phyloP scores from a whole-genome alignment of 2,888 invertebrate species.

The Oscheius sp. region DNA sequence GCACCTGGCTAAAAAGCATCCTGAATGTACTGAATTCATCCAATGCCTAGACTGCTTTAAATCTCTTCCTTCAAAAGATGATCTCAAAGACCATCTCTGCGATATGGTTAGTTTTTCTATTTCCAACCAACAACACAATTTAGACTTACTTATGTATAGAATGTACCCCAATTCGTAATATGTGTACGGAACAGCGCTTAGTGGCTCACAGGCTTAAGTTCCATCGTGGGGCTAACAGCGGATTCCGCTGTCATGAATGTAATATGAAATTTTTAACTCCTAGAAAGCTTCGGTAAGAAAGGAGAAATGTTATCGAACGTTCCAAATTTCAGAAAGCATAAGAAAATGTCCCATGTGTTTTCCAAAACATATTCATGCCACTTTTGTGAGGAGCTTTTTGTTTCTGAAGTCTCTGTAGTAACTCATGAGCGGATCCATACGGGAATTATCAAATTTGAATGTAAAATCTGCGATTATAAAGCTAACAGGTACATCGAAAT shows the following conservation, averaged over 20 bases:
- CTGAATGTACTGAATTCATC: conserved; percentile 64
- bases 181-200: conserved; percentile 60
- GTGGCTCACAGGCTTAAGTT: conserved; percentile 54
- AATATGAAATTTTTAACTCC: conserved; percentile 70
- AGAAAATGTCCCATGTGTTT: conserved; percentile 70
- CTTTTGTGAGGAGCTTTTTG: conserved; percentile 70
- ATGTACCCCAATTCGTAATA: conserved; percentile 67
- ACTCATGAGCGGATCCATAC: conserved; percentile 70
- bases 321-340: conserved; percentile 55
- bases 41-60: conserved; percentile 70
- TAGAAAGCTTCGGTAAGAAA: conserved; percentile 59
- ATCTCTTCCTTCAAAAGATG: conserved; percentile 53
- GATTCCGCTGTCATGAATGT: conserved; percentile 69
- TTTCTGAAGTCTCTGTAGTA: conserved; percentile 63
- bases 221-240: conserved; percentile 63
- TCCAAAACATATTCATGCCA: conserved; percentile 69
- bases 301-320: background rate
- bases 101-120: conserved; percentile 55
- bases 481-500: conserved; percentile 64
- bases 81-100: conserved; percentile 61
- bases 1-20: conserved; percentile 63
- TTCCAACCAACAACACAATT: background rate
- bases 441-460: conserved; percentile 70
- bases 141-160: conserved; percentile 67
- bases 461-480: conserved; percentile 58